Evolutionary conservation across 2,888 invertebrate species (phyloP), one percentile per base, ranked within the genome.

Genomic region (Andrena camellia): DNA sequence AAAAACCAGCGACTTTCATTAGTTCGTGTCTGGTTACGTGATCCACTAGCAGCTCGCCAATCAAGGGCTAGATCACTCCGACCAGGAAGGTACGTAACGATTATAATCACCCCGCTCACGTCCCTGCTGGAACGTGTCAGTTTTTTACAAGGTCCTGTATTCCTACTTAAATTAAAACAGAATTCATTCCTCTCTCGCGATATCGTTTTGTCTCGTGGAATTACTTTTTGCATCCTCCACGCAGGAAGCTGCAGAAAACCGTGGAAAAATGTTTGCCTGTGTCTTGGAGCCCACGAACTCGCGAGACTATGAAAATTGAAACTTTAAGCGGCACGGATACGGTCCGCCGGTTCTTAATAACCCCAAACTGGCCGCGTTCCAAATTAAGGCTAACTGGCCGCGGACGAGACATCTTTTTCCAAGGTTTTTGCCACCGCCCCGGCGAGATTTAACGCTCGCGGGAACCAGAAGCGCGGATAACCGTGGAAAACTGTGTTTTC

Each of bases 271-370:
- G n/a, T 13, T n/a, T 17, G 57, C 23, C 23, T n/a, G 17, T 29
- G 17, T 29, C 13, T 20, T 42, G 60, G 33, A 23, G 35, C 31
- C 72, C 67, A 50, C 31, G 48, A 29, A 35, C 70, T 35, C 59
- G 71, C 64, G 75, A 84, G 86, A 82, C 84, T 82, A 84, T 80
- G 84, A 83, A 86, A 88, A 90, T 89, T 83, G 88, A 85, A 83
- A 83, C 83, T 89, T 83, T 81, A 85, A 86, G 63, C 71, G 42
- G 42, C 68, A 60, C 68, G 57, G 42, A 68, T 70, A 60, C 69
- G 77, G 68, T 66, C 57, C 75, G 67, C 54, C 75, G 75, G 64
- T 79, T 86, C 81, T 87, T 87, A 85, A 88, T 87, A 86, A 85
- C 86, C 80, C 62, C 60, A 68, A 78, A 81, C 83, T 90, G 89